Percentiles rank a stretch among this genome's conserved stretches.
Conservation (phyloP, 1,140 invertebrate genomes). For the Drosophila takahashii region DNA sequence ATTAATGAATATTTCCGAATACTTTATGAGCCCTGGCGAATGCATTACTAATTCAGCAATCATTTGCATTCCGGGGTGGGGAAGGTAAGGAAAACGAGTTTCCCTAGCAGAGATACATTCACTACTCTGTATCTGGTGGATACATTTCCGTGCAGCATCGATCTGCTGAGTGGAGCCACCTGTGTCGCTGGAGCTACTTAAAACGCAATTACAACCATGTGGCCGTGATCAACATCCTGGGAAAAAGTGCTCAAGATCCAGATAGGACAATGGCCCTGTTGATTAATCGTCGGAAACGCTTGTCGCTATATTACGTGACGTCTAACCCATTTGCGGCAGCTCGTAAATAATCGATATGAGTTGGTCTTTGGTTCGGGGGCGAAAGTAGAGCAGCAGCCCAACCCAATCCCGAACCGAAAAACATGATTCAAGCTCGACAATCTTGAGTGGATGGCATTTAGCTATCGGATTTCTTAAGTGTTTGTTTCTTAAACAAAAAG, state of each 20-base stretch:
- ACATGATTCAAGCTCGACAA: slow-evolving; percentile 69
- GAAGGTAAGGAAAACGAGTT: slow-evolving; percentile 29
- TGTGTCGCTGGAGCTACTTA: slow-evolving; percentile 66
- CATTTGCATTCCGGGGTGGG: slow-evolving; percentile 38
- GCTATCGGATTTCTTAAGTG: slow-evolving; percentile 81
- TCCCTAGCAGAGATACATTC: slow-evolving; percentile 7
- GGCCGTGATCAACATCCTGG: slow-evolving; percentile 44
- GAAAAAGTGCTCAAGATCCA: slow-evolving; percentile 62
- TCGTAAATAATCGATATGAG: slow-evolving; percentile 68
- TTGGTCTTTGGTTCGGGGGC: slow-evolving; percentile 6
- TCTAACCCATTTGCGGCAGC: slow-evolving; percentile 78
- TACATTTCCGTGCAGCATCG: slow-evolving; percentile 36
- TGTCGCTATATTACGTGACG: slow-evolving; percentile 76
- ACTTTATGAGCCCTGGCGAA: slow-evolving; percentile 70
- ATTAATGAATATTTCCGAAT: slow-evolving; percentile 81
- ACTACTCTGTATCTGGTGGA: slow-evolving; percentile 3
- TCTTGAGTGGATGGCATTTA: slow-evolving; percentile 63
- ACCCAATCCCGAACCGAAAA: slow-evolving; percentile 42
- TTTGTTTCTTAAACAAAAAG: slow-evolving; percentile 48
- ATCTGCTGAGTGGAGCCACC: slow-evolving; percentile 42
- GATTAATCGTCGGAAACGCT: slow-evolving; percentile 73
- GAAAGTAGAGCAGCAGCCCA: slow-evolving; percentile 40
- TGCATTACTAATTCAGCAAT: slow-evolving; percentile 44
- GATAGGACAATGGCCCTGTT: slow-evolving; percentile 45
- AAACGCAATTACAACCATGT: slow-evolving; percentile 75